A percentile compares a stretch with the other conserved stretches of the same genome.
Conservation (phyloP, 2,888 invertebrate species). For the Volucella inanis region DNA sequence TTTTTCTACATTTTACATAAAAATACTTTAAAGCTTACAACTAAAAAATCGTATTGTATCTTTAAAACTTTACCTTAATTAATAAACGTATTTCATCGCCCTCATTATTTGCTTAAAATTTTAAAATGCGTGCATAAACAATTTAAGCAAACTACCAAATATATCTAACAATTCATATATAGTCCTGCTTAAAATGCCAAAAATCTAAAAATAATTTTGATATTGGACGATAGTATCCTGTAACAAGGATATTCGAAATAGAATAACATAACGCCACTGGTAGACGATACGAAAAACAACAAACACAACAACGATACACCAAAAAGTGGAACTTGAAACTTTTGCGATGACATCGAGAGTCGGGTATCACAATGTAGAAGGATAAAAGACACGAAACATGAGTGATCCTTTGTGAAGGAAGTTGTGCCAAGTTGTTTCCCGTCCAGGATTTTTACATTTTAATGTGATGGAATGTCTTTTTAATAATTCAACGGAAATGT, state of each 20-base stretch:
- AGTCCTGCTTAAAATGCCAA: neutral
- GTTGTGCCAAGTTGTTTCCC: slow-evolving; percentile 3
- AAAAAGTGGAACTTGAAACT: slow-evolving; percentile 42
- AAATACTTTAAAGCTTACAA: no score
- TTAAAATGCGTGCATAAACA: slow-evolving; percentile 19
- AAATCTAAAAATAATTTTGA: slow-evolving; percentile 22
- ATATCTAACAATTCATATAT: neutral
- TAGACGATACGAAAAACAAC: neutral
- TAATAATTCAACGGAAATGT: slow-evolving; percentile 24
- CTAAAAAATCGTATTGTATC: neutral
- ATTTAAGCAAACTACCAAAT: slow-evolving; percentile 19
- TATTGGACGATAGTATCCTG: slow-evolving; percentile 5
- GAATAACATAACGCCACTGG: slow-evolving; percentile 1
- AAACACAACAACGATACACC: slow-evolving; percentile 1
- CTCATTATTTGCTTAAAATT: slow-evolving; percentile 33
- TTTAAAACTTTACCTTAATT: neutral
- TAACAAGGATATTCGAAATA: slow-evolving; percentile 16
- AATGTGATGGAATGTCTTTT: slow-evolving; percentile 37
- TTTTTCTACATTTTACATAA: no score
- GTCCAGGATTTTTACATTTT: slow-evolving; percentile 8
- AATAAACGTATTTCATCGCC: slow-evolving; percentile 1
- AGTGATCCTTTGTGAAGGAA: neutral
- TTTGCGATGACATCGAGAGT: slow-evolving; percentile 23
- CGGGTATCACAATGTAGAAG: slow-evolving; percentile 12
- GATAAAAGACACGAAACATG: slow-evolving; percentile 17